Conservation (phyloP, 30 jellyfish, hydroid and myxozoan genomes). For the Aurelia sp. region DNA sequence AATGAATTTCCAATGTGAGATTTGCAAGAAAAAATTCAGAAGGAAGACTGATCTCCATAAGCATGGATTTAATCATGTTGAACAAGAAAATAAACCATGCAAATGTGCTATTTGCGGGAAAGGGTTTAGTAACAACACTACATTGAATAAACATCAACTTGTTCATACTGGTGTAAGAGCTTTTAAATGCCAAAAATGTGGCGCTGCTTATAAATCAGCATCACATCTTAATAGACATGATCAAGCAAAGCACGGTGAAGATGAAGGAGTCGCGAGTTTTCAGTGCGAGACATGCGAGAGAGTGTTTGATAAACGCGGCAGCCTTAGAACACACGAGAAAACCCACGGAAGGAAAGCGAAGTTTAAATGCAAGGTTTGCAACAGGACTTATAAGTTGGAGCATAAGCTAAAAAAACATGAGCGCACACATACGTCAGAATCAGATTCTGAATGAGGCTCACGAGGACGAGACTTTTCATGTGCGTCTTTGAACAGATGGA, state of each 20-base stretch:
- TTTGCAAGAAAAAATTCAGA: background rate
- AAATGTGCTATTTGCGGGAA: background rate
- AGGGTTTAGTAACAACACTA: background rate
- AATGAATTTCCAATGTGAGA: background rate
- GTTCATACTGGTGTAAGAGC: constrained; percentile 6
- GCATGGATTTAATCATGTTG: background rate
- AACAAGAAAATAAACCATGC: background rate
- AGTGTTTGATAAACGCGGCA: background rate
- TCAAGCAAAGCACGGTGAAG: background rate
- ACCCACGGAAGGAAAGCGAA: background rate
- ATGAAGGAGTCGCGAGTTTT: background rate
- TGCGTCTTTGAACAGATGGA: no score
- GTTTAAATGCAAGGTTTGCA: background rate
- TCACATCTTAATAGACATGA: background rate
- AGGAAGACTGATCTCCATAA: background rate
- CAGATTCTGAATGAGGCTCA: no score
- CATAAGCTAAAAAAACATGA: background rate
- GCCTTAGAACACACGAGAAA: background rate
- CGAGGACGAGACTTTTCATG: no score
- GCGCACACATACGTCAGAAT: background rate
- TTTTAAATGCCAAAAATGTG: background rate
- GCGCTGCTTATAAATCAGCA: background rate
- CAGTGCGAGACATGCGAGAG: background rate
- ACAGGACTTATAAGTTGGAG: background rate
- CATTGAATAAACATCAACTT: background rate